Percentiles rank a stretch among this genome's conserved stretches.
Evolutionary conservation across 2,888 invertebrate species (phyloP).

Genomic region (Acheta domesticus): DNA sequence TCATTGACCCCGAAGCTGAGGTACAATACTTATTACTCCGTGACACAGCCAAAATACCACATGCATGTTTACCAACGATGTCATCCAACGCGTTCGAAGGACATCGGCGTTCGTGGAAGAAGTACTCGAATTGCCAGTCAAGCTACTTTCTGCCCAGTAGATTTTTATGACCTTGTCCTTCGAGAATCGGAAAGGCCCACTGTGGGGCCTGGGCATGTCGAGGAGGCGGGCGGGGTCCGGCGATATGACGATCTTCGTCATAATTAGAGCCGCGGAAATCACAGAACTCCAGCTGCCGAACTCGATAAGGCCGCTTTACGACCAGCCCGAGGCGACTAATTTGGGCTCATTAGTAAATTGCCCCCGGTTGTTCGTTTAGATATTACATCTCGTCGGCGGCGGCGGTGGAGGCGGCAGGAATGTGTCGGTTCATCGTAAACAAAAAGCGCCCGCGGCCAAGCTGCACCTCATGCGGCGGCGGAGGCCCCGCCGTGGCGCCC

Average conservation of each 20-base stretch:
- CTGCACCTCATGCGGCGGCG: background rate
- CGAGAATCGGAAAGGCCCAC: background rate
- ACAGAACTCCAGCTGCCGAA: background rate
- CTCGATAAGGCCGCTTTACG: background rate
- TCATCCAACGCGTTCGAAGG: background rate
- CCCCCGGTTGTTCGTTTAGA: slow-evolving; percentile 9
- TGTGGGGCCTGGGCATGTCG: background rate
- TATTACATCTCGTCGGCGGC: background rate
- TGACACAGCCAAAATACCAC: too few species aligned
- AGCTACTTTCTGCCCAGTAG: too few species aligned
- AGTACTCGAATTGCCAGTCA: background rate
- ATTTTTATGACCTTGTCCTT: too few species aligned
- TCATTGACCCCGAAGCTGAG: too few species aligned
- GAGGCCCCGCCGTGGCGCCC: background rate
- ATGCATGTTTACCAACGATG: too few species aligned
- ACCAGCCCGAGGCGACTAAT: background rate
- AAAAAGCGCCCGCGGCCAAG: background rate
- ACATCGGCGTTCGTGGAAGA: background rate
- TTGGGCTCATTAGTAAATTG: slow-evolving; percentile 18
- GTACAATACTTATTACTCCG: too few species aligned
- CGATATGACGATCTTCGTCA: background rate
- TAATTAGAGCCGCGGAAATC: background rate
- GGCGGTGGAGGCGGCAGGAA: background rate
- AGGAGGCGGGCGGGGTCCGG: background rate
- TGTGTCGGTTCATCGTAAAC: slow-evolving; percentile 5